Base-by-base conservation (phyloP, 2,888 invertebrate genomes). In the Melanotus villosus region DNA sequence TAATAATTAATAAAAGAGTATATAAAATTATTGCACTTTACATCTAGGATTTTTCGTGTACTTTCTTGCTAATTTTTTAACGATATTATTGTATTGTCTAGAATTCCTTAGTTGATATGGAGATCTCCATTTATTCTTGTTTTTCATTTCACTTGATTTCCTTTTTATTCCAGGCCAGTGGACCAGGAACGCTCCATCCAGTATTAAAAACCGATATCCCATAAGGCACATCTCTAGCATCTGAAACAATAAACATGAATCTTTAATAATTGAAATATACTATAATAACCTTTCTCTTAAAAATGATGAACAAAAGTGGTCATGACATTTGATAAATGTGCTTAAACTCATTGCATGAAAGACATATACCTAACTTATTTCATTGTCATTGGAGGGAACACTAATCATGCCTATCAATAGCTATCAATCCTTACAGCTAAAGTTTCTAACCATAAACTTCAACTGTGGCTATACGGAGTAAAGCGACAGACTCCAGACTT, bases 221-320 rank as follows among this genome's bases (percentile, higher is more conserved):
- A 90, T 86, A 71, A 93, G 88, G 81, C 93, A 93, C 87, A 93
- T 89, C 83, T 93, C 92, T 79, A 92, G 85, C 92, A 92, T 92
- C 93, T 93, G 83, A 41, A 81, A 81, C 32, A 62, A 18, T 19
- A 36, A 1, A 14, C 10, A 36, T 36, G 19, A 5, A 34, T 12
- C n/a, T 12, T 1, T 52, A 69, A 63, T 19, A 19, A 10, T 65
- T 10, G 9, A 7, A 32, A 5, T 1, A 3, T 32, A 10, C 7
- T 14, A 0, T 77, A 81, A 64, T 32, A 1, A 32, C 6, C 1
- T 32, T 1, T 32, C 32, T 1, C 6, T 32, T 10, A 10, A 10
- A 32, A 32, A n/a, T n/a, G n/a, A n/a, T n/a, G n/a, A n/a, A n/a
- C n/a, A n/a, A n/a, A n/a, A n/a, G n/a, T n/a, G n/a, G n/a, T n/a